These are phyloP conservation scores for Ophioninae sp. DNA, from an alignment of 2,888 invertebrate genomes.

Conservation along the genomic window DNA sequence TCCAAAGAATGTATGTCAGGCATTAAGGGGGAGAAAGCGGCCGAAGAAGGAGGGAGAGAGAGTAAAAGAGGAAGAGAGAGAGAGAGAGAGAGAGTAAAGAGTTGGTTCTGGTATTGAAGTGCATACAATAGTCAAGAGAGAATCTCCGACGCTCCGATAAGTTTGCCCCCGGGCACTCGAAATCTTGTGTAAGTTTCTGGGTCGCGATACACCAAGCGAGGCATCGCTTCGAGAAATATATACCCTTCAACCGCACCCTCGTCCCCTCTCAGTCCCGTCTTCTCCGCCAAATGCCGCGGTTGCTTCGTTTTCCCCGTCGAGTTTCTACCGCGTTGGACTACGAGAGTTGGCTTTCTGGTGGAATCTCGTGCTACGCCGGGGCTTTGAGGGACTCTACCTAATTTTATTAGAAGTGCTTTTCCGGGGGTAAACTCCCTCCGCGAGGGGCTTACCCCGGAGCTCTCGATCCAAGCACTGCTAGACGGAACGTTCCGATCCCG, in stretches of 20 bases:
- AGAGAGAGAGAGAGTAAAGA: neutral
- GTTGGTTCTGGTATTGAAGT: neutral
- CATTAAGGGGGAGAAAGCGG: neutral
- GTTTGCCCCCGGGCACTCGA: slow-evolving; percentile 43
- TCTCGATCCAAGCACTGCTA: slow-evolving; percentile 26
- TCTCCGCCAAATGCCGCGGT: slow-evolving; percentile 13
- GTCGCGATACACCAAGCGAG: slow-evolving; percentile 20
- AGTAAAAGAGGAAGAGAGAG: neutral
- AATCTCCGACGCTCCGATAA: slow-evolving; percentile 39
- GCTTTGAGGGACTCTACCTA: slow-evolving; percentile 59
- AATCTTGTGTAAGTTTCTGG: slow-evolving; percentile 47
- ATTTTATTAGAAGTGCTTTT: slow-evolving; percentile 64
- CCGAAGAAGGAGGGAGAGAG: neutral
- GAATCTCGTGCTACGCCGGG: slow-evolving; percentile 40
- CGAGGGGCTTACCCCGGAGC: slow-evolving; percentile 18
- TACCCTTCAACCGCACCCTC: neutral
- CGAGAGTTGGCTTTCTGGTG: slow-evolving; percentile 42
- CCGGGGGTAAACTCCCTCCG: slow-evolving; percentile 35
- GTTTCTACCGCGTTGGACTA: slow-evolving; percentile 44
- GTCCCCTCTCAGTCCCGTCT: neutral
- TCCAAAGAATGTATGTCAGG: neutral
- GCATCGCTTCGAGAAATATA: slow-evolving; percentile 29
- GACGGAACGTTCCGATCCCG: slow-evolving; percentile 29
- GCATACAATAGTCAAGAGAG: slow-evolving; percentile 40
- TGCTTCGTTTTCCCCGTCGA: slow-evolving; percentile 55